These are phyloP conservation scores for Montifringilla adamsi DNA, from an alignment of 2,113 vertebrate genomes.

Conservation along the genomic window DNA sequence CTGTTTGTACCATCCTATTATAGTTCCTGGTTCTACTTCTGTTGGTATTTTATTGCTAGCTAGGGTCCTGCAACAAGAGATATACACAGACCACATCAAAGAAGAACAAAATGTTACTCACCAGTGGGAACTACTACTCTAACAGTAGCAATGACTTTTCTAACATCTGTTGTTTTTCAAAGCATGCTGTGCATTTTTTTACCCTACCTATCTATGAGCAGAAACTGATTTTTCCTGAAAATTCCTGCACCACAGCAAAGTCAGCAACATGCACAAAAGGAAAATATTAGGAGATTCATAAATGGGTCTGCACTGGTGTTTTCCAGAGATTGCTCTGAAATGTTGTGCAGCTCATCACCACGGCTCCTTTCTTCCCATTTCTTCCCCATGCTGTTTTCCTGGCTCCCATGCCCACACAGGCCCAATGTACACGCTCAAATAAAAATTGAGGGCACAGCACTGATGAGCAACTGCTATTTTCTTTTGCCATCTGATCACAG, in stretches of 20 bases:
- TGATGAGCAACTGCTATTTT: background rate
- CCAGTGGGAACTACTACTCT: background rate
- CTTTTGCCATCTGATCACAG: background rate
- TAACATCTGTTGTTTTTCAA: conserved; percentile 26
- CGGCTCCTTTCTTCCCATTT: background rate
- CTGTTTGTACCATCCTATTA: background rate
- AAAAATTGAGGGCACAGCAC: background rate
- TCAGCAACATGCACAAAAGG: background rate
- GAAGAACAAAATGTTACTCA: background rate
- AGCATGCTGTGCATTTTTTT: background rate
- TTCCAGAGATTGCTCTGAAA: background rate
- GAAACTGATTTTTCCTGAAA: background rate
- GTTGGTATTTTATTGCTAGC: background rate
- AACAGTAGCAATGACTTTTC: background rate
- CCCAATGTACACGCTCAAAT: background rate
- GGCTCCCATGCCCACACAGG: background rate
- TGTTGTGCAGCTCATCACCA: background rate
- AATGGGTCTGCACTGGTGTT: background rate
- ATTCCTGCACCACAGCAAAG: background rate
- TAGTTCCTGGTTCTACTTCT: background rate
- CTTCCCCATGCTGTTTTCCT: background rate
- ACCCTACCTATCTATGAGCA: background rate
- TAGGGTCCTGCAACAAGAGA: background rate
- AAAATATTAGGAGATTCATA: background rate
- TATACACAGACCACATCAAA: conserved; percentile 23